Evolutionary conservation across 2,888 invertebrate species (phyloP).

Genomic region (Tetramorium bicarinatum): DNA sequence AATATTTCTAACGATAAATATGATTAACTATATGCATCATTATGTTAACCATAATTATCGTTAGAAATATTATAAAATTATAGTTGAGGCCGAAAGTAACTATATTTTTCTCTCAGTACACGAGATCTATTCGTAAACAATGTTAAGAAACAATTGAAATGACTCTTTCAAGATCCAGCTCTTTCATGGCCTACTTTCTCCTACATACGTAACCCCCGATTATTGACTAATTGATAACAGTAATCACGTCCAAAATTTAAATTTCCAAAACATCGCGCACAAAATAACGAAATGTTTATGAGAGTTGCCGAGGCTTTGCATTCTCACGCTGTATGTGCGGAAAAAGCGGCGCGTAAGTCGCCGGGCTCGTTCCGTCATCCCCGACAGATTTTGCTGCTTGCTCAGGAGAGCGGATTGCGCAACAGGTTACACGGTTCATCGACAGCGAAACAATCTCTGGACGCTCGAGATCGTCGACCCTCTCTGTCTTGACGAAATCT

Average conservation of each 20-base stretch:
- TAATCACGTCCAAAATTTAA: neutral
- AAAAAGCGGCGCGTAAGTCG: conserved; percentile 15
- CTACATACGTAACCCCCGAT: too few relatives aligned
- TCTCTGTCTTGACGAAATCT: conserved; percentile 19
- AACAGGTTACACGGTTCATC: conserved; percentile 73
- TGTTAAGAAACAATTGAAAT: too few relatives aligned
- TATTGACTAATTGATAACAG: neutral
- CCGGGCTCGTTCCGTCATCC: conserved; percentile 36
- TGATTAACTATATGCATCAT: too few relatives aligned
- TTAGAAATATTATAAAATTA: too few relatives aligned
- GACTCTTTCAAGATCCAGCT: too few relatives aligned
- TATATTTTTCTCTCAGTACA: too few relatives aligned
- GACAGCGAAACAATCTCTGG: conserved; percentile 64
- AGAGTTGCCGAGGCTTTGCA: neutral
- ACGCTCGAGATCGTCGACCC: conserved; percentile 62
- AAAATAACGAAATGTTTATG: conserved; percentile 15
- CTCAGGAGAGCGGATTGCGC: conserved; percentile 59
- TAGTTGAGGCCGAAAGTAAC: too few relatives aligned
- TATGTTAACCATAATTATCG: too few relatives aligned
- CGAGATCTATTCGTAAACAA: too few relatives aligned
- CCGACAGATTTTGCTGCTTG: conserved; percentile 51
- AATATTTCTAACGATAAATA: too few relatives aligned
- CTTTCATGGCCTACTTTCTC: too few relatives aligned
- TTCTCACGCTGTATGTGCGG: conserved; percentile 20
- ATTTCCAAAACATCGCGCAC: neutral